Evolutionary conservation across 2,888 invertebrate genomes (phyloP).

Genomic region (Noctua janthe): DNA sequence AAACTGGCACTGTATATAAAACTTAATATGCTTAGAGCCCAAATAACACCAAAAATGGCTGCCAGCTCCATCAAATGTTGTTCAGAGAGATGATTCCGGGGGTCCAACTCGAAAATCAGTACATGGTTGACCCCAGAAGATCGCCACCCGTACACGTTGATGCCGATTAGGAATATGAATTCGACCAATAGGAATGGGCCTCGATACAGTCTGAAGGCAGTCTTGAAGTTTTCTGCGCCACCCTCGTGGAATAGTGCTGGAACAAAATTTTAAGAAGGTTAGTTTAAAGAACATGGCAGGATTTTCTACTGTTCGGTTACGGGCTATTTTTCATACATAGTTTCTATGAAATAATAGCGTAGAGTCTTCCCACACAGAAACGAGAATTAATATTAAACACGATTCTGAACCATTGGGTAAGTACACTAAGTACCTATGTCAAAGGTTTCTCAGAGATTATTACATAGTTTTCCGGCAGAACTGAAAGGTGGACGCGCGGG

Average conservation of each 20-base stretch:
- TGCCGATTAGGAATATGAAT: constrained; percentile 98
- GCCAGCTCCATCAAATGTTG: constrained; percentile 98
- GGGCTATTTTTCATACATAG: neutral
- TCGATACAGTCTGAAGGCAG: constrained; percentile 97
- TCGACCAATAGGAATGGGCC: constrained; percentile 98
- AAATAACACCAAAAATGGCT: constrained; percentile 97
- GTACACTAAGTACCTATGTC: no score
- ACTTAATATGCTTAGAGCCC: constrained; percentile 97
- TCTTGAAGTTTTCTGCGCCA: constrained; percentile 93
- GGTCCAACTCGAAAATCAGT: constrained; percentile 98
- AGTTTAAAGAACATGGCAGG: neutral
- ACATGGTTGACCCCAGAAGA: constrained; percentile 99
- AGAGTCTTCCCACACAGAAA: neutral
- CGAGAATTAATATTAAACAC: neutral
- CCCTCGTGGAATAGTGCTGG: constrained; percentile 94
- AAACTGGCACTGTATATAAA: constrained; percentile 95
- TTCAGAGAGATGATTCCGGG: constrained; percentile 97
- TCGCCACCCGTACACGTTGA: constrained; percentile 99
- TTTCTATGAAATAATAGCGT: no score
- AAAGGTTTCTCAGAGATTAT: neutral
- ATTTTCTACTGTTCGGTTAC: neutral
- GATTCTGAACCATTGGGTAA: neutral
- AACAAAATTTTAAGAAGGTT: constrained; percentile 54
- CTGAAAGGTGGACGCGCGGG: no score
- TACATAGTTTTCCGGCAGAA: neutral